Evolutionary conservation across 2,888 invertebrate genomes (phyloP).

Genomic region (Helobdella robusta): DNA sequence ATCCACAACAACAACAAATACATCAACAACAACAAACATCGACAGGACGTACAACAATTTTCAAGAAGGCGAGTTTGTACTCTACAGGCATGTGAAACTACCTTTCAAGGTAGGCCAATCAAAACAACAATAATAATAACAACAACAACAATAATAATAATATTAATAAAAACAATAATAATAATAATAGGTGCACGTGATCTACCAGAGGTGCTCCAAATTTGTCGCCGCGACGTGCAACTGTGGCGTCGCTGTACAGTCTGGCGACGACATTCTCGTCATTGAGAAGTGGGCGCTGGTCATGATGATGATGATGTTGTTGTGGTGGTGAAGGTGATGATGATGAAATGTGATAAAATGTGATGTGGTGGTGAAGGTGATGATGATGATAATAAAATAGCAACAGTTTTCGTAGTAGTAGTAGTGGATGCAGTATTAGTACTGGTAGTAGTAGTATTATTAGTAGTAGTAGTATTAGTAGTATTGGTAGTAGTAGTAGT

Average conservation of each 20-base stretch:
- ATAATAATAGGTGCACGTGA: constrained; percentile 30
- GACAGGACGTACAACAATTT: constrained; percentile 35
- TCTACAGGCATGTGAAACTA: constrained; percentile 31
- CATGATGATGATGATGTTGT: not conserved
- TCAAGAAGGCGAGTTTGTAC: constrained; percentile 35
- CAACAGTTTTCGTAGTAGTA: too few relatives aligned
- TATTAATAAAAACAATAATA: too few relatives aligned
- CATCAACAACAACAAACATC: not conserved
- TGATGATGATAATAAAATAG: too few relatives aligned
- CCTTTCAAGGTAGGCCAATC: constrained; percentile 29
- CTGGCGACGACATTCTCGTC: constrained; percentile 35
- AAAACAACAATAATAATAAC: not conserved
- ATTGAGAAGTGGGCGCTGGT: constrained; percentile 29
- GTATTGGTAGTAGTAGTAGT: too few relatives aligned
- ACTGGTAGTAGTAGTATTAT: too few relatives aligned
- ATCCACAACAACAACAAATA: not conserved
- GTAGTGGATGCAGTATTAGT: too few relatives aligned
- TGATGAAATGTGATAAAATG: too few relatives aligned
- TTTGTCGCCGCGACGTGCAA: constrained; percentile 33
- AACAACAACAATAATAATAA: not conserved
- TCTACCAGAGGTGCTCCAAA: constrained; percentile 32
- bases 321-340: too few relatives aligned
- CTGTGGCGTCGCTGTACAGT: constrained; percentile 34
- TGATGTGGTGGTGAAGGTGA: too few relatives aligned
- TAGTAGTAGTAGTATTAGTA: too few relatives aligned